Evolutionary conservation across 2,888 invertebrate species (phyloP).

Genomic region (Dioctria rufipes): DNA sequence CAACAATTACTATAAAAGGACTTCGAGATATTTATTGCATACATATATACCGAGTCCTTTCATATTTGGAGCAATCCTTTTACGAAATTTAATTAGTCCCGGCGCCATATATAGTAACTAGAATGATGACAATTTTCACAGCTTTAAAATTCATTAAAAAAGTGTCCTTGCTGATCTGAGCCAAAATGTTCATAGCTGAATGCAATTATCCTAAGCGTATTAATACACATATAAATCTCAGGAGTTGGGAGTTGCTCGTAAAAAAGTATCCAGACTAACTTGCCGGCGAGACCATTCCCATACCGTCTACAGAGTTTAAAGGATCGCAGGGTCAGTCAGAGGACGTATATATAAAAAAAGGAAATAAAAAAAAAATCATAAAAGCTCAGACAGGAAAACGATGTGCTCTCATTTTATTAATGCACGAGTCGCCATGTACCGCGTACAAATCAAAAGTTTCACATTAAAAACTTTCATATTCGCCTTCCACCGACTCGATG

Average conservation of each 20-base stretch:
- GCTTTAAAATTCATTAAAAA: too few species aligned
- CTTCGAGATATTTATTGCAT: too few species aligned
- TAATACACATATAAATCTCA: slow-evolving; percentile 15
- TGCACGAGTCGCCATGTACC: slow-evolving; percentile 58
- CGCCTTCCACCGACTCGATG: slow-evolving; percentile 37
- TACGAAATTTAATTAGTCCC: too few species aligned
- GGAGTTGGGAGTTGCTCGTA: background rate
- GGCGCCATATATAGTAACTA: too few species aligned
- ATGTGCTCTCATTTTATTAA: slow-evolving; percentile 57
- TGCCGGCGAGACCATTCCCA: background rate
- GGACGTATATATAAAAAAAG: background rate
- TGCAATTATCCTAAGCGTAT: slow-evolving; percentile 31
- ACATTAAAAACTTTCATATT: slow-evolving; percentile 57
- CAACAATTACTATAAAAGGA: too few species aligned
- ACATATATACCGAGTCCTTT: too few species aligned
- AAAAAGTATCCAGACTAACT: slow-evolving; percentile 11
- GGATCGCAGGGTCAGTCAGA: background rate
- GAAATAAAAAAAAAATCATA: slow-evolving; percentile 10
- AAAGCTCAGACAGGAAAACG: slow-evolving; percentile 28
- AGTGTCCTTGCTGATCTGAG: slow-evolving; percentile 2
- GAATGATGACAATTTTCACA: too few species aligned
- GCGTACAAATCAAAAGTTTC: slow-evolving; percentile 58
- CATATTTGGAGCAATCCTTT: too few species aligned
- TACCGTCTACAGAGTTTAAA: background rate
- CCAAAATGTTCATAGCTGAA: slow-evolving; percentile 31